Evolutionary conservation across 1,140 invertebrate species (phyloP), one percentile per base, ranked within the genome.

Genomic region (Antheraea mylitta): DNA sequence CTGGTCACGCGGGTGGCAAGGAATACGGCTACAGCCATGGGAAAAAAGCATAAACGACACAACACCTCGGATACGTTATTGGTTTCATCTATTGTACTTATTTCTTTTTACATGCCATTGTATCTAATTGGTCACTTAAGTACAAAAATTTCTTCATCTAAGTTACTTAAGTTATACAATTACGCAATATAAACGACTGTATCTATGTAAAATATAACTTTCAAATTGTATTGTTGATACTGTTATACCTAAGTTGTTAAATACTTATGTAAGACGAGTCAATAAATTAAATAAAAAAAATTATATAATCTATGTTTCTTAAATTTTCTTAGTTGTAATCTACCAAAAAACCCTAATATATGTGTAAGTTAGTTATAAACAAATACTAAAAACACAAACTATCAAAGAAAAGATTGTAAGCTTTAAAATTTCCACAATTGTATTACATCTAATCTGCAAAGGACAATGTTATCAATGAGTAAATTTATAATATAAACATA

Each of bases 1-100:
- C 93, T 18, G 94, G 94, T 30, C 93, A 95, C 79, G 92, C 93
- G 30, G 93, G 93, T n/a, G 94, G 93, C 64, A 95, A 95, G 78
- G 93, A 95, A 70, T 94, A 93, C 72, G 94, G 94, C n/a, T 95
- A 93, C 87, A 94, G 92, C 74, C 93, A 93, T 69, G 93, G 92
- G 69, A 92, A 92, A 68, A 91, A 92, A 73, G 83, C 82, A 9
- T 87, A 80, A 72, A 42, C 6, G 69, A 30, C 1, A 30, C 19
- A 22, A 64, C 5, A 48, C 73, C 36, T 64, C 13, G 10, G 18
- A 19, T 10, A 22, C 16, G 18, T 66, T 77, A 68, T 64, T 70
- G 68, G 60, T 67, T 70, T 67, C 60, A 61, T 71, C 58, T 77
- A 74, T 30, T 77, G 42, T 74, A 68, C 68, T 74, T 68, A 59